phyloP scores from a whole-genome alignment of 2,797 vertebrate species.

The Champsocephalus esox region DNA sequence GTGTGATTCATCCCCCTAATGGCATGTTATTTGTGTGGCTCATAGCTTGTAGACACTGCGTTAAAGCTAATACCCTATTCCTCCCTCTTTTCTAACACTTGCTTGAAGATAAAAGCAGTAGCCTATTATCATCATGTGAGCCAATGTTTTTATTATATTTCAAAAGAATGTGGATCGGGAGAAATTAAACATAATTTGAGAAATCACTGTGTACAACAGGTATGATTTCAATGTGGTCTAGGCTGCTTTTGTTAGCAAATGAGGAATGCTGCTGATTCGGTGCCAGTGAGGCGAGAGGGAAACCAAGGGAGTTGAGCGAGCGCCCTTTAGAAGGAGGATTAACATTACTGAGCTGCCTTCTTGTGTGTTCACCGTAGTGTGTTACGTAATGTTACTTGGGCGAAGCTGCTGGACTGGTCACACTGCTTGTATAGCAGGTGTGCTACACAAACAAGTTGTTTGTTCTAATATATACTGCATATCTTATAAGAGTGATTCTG shows the following conservation, averaged over 20 bases:
- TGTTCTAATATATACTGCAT: neutral
- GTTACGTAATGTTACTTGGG: slow-evolving; percentile 54
- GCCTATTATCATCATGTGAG: neutral
- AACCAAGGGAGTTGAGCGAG: slow-evolving; percentile 61
- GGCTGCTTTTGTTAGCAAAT: slow-evolving; percentile 17
- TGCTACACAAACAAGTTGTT: slow-evolving; percentile 18
- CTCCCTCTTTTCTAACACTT: neutral
- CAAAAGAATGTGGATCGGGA: neutral
- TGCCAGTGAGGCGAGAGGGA: slow-evolving; percentile 45
- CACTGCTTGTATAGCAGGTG: slow-evolving; percentile 38
- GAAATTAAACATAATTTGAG: neutral
- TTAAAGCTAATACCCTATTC: slow-evolving; percentile 23
- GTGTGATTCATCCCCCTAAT: slow-evolving; percentile 29
- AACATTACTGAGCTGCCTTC: slow-evolving; percentile 72
- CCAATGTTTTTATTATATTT: slow-evolving; percentile 1
- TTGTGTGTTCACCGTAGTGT: slow-evolving; percentile 56
- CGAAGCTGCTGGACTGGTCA: slow-evolving; percentile 53
- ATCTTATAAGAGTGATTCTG: neutral
- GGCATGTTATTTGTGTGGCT: slow-evolving; percentile 20
- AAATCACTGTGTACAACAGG: neutral
- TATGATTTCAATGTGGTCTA: slow-evolving; percentile 17
- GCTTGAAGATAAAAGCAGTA: slow-evolving; percentile 11
- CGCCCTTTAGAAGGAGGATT: slow-evolving; percentile 62
- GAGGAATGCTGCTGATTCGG: slow-evolving; percentile 58
- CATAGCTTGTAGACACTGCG: neutral